These are phyloP conservation scores for Sapajus apella DNA, from an alignment of 2,113 vertebrate species.

Conservation along the genomic window DNA sequence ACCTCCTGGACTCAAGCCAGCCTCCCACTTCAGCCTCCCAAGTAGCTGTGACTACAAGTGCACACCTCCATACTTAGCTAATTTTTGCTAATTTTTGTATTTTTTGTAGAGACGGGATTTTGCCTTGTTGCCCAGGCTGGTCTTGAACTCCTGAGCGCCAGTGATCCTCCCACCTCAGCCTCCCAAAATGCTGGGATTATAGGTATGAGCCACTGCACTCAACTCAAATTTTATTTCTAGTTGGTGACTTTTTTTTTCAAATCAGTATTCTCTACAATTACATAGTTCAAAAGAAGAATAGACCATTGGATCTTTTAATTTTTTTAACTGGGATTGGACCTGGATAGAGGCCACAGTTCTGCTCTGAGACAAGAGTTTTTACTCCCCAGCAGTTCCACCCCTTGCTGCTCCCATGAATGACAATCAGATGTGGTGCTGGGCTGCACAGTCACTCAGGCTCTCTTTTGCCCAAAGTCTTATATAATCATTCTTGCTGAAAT, in stretches of 20 bases:
- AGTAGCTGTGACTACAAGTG: too few relatives aligned
- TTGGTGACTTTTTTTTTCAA: not conserved
- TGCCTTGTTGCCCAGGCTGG: too few relatives aligned
- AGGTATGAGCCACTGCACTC: too few relatives aligned
- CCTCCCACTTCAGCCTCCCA: too few relatives aligned
- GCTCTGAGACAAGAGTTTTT: not conserved
- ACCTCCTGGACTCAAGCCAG: too few relatives aligned
- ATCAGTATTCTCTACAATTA: not conserved
- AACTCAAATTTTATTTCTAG: conserved; percentile 4
- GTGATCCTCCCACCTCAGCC: too few relatives aligned
- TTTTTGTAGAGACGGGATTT: too few relatives aligned
- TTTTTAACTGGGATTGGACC: not conserved
- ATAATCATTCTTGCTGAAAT: not conserved
- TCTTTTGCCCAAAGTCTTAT: not conserved
- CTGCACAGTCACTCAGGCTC: not conserved
- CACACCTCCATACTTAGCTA: too few relatives aligned
- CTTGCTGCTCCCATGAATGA: not conserved
- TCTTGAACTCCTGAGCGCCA: too few relatives aligned
- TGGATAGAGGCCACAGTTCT: not conserved
- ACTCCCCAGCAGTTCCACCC: not conserved
- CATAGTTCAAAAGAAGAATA: not conserved
- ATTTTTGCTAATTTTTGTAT: too few relatives aligned
- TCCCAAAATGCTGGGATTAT: too few relatives aligned
- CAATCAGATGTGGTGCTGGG: not conserved
- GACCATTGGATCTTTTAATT: not conserved